Evolutionary conservation across 1,140 invertebrate species (phyloP).

Genomic region (Hyposmocoma kahamanoa): DNA sequence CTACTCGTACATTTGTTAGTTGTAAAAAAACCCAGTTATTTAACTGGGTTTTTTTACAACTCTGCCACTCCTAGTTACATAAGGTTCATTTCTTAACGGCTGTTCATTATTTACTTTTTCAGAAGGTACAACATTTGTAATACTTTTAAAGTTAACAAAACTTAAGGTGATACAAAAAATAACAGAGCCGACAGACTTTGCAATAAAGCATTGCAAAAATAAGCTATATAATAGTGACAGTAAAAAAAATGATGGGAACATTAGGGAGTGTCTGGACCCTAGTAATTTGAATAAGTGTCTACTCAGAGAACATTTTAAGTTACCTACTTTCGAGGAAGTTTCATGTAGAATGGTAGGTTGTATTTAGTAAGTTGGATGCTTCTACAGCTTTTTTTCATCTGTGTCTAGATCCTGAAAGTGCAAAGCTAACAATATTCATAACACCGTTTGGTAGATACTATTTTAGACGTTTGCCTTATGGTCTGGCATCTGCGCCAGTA

Average conservation of each 20-base stretch:
- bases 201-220: too few relatives aligned
- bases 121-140: too few relatives aligned
- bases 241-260: neutral
- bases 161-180: neutral
- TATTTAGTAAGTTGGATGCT: neutral
- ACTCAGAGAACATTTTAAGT: neutral
- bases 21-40: too few relatives aligned
- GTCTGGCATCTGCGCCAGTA: neutral
- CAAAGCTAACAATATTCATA: neutral
- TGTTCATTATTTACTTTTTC: too few relatives aligned
- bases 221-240: neutral
- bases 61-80: too few relatives aligned
- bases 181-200: neutral
- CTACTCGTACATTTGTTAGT: too few relatives aligned
- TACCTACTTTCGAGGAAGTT: neutral
- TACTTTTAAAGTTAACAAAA: too few relatives aligned
- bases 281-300: neutral
- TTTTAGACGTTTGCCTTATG: neutral
- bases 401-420: neutral
- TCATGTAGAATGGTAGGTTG: neutral
- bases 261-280: neutral
- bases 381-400: neutral
- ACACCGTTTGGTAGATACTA: neutral
- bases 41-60: too few relatives aligned
- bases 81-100: too few relatives aligned